A percentile compares a stretch with the other conserved stretches of the same genome.
Evolutionary conservation across 2,797 vertebrate genomes (phyloP).

Genomic region (Craterocephalus amniculus): DNA sequence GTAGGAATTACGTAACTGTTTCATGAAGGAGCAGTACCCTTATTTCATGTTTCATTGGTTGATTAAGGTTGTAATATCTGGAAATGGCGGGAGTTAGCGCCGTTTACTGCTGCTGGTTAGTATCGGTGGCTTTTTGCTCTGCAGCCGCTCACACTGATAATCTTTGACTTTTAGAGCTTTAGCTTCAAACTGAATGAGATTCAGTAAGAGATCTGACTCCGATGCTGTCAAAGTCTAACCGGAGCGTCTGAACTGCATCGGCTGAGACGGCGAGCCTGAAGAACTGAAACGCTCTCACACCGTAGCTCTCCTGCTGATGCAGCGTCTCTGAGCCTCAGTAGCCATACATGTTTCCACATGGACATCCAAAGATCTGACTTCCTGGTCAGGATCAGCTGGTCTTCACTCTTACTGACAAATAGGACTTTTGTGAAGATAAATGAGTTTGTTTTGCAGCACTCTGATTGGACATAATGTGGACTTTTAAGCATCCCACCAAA

Average conservation of each 20-base stretch:
- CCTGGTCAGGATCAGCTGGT: background rate
- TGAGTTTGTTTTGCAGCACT: background rate
- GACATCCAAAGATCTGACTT: constrained; percentile 20
- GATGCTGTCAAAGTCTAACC: constrained; percentile 4
- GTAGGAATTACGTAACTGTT: too few relatives aligned
- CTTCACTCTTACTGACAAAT: constrained; percentile 1
- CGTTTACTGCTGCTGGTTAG: background rate
- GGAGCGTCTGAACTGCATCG: background rate
- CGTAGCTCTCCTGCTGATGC: constrained; percentile 38
- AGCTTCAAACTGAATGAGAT: constrained; percentile 5
- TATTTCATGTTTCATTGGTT: background rate
- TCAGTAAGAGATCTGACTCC: constrained; percentile 1
- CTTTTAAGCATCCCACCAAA: constrained; percentile 4
- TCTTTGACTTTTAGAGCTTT: constrained; percentile 9
- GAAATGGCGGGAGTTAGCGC: too few relatives aligned
- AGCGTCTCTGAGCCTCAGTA: constrained; percentile 50
- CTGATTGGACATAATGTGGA: background rate
- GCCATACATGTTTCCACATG: constrained; percentile 39
- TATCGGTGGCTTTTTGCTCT: background rate
- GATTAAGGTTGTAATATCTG: background rate
- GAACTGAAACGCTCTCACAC: constrained; percentile 3
- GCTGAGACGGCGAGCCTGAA: background rate
- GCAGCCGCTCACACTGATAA: background rate
- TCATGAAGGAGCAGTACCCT: too few relatives aligned
- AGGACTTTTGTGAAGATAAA: background rate